Evolutionary conservation across 2,888 invertebrate species (phyloP).

Genomic region (Lasioglossum villosulum): DNA sequence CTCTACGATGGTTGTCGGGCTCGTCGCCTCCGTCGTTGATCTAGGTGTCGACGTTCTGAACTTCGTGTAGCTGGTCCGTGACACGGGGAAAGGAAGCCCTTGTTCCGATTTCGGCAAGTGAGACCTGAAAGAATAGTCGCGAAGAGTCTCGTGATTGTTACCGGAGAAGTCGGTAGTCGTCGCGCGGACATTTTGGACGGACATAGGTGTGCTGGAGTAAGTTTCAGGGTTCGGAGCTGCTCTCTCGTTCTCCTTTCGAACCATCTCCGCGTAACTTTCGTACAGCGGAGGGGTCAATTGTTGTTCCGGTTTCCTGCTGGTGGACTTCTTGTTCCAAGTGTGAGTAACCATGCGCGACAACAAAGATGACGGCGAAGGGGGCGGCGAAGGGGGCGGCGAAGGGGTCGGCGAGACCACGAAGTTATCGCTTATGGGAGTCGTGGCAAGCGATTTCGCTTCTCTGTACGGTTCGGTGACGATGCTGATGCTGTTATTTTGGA

Average conservation of each 20-base stretch:
- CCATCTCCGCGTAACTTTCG: conserved; percentile 30
- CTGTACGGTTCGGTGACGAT: conserved; percentile 84
- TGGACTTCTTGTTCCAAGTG: conserved; percentile 38
- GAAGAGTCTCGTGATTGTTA: conserved; percentile 25
- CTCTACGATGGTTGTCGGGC: conserved; percentile 25
- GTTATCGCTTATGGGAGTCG: conserved; percentile 81
- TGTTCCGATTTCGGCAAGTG: conserved; percentile 75
- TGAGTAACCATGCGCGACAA: conserved; percentile 20
- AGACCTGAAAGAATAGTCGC: conserved; percentile 76
- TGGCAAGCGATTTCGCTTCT: conserved; percentile 85
- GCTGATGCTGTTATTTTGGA: conserved; percentile 85
- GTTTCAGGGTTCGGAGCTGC: conserved; percentile 1
- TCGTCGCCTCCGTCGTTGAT: conserved; percentile 31
- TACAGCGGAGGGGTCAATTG: conserved; percentile 61
- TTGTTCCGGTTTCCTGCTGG: conserved; percentile 58
- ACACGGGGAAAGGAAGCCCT: conserved; percentile 72
- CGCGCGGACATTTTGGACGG: conserved; percentile 21
- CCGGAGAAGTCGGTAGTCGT: conserved; percentile 31
- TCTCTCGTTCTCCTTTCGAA: conserved; percentile 15
- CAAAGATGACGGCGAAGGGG: conserved; percentile 27
- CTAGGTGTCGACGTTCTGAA: conserved; percentile 54
- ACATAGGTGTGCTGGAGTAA: conserved; percentile 17
- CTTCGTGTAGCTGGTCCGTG: conserved; percentile 74
- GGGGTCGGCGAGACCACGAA: conserved; percentile 80
- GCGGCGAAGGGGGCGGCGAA: conserved; percentile 67